Evolutionary conservation across 1,140 invertebrate species (phyloP).

Genomic region (Caenorhabditis briggsae): DNA sequence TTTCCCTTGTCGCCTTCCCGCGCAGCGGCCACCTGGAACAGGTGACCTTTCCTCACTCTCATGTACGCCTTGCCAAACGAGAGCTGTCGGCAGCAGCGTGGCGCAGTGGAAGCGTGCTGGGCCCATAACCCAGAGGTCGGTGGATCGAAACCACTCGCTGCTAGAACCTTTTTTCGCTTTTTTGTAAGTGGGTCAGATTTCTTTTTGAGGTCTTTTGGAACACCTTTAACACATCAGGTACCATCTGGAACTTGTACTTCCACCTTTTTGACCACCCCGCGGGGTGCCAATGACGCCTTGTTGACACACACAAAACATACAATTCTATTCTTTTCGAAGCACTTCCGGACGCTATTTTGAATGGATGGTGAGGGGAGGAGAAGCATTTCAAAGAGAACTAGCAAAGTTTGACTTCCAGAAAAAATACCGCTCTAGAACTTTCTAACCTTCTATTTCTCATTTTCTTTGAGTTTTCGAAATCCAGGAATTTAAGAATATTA

Average conservation of each 20-base stretch:
- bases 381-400: neutral
- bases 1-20: no score
- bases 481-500: no score
- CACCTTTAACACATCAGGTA: neutral
- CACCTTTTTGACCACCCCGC: neutral
- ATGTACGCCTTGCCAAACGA: neutral
- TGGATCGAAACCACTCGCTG: slow-evolving; percentile 95
- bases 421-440: neutral
- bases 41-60: no score
- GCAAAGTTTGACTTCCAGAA: slow-evolving; percentile 19
- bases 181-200: neutral
- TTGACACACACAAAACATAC: slow-evolving; percentile 1
- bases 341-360: slow-evolving; percentile 26
- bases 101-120: slow-evolving; percentile 96
- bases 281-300: slow-evolving; percentile 22
- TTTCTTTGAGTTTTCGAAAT: neutral
- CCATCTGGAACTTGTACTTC: neutral
- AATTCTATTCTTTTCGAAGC: neutral
- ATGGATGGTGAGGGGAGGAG: neutral
- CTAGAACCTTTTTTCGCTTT: slow-evolving; percentile 80
- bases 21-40: no score
- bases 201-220: neutral
- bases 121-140: slow-evolving; percentile 96
- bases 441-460: slow-evolving; percentile 1
- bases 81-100: slow-evolving; percentile 86